Percentiles rank a stretch among this genome's conserved stretches.
phyloP scores from a whole-genome alignment of 2,888 invertebrate genomes.

The Empis stercorea region DNA sequence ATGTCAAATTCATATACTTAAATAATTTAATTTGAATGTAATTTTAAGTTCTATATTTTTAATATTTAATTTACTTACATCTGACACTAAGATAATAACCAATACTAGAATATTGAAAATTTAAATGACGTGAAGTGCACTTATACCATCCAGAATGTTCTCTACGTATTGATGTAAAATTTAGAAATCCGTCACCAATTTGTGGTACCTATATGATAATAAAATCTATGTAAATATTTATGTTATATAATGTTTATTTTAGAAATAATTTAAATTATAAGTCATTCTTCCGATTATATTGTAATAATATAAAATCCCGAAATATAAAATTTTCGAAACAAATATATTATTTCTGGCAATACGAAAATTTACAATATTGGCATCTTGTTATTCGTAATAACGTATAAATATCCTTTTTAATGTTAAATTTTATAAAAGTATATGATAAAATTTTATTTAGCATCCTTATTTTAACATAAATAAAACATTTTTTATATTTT shows the following conservation, averaged over 20 bases:
- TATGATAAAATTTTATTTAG: no score
- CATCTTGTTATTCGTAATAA: no score
- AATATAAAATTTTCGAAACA: no score
- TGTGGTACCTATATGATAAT: conserved; percentile 43
- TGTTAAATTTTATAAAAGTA: no score
- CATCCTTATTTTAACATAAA: background rate
- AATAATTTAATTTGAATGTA: background rate
- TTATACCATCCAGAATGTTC: conserved; percentile 89
- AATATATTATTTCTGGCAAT: no score
- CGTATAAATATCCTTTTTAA: no score
- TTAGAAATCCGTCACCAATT: conserved; percentile 66
- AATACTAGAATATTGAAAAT: conserved; percentile 76
- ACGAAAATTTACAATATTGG: no score
- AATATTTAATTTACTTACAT: conserved; percentile 50
- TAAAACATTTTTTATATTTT: background rate
- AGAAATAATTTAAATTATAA: background rate
- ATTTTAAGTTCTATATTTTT: no score
- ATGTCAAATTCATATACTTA: background rate
- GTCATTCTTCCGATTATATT: no score
- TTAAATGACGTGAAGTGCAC: conserved; percentile 71
- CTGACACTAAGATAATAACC: conserved; percentile 82
- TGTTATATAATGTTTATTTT: background rate
- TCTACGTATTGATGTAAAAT: conserved; percentile 65
- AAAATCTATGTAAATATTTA: background rate
- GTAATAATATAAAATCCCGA: no score